Evolutionary conservation across 2,797 vertebrate genomes (phyloP), one percentile per base, ranked within the genome.

Genomic region (Staurois parvus): DNA sequence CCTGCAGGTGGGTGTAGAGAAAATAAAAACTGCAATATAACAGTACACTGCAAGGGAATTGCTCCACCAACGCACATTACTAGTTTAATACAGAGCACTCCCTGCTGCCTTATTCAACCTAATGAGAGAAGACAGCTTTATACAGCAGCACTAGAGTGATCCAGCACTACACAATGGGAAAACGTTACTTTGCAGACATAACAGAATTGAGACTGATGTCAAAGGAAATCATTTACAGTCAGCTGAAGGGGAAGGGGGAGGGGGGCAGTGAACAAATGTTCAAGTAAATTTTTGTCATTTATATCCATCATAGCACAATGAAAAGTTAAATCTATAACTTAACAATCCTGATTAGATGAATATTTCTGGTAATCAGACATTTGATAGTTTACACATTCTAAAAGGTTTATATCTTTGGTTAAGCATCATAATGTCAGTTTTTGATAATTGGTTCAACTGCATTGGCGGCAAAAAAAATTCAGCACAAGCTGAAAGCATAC

Each of bases 1-100:
- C 70, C 83, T 85, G 69, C n/a, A 75, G 68, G 76, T 85, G 70
- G 84, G 77, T 75, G 84, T 30, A 68, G 72, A 69, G 72, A 80
- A 52, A 56, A 74, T 29, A 72, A 73, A 59, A 34, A 69, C 21
- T 28, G 45, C 83, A 79, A 45, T 64, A 48, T 42, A 29, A 29
- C 32, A 48, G 40, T 17, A 68, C 72, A 48, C 34, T 28, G 59
- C 76, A 34, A 24, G 67, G 67, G 84, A 48, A 68, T 34, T 42
- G 69, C 29, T 80, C 84, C 76, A 80, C 84, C 84, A 75, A 80
- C 84, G 84, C 84, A 79, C 56, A 67, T 24, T 40, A 52, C 29
- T 84, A 48, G 72, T 67, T 69, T n/a, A 80, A 48, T 37, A 74
- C 68, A n/a, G 48, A 81, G 67, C 11, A 11, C 81, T 76, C 81